Conservation (phyloP, 2,797 vertebrate species). For the Lophura swinhoii region DNA sequence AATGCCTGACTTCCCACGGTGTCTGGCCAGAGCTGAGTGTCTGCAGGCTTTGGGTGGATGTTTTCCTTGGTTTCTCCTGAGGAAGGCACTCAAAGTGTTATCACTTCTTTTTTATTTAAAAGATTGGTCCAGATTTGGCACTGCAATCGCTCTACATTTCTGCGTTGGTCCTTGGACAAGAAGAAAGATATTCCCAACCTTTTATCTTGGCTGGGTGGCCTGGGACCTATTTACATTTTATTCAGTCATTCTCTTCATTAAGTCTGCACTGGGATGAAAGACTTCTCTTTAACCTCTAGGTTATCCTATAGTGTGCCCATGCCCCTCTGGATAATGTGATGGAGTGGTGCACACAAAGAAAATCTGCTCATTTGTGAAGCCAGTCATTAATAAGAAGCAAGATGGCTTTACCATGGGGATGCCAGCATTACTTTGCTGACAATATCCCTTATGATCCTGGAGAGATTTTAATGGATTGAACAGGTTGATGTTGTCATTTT, state of each 20-base stretch:
- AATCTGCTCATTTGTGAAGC: conserved; percentile 67
- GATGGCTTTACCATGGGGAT: conserved; percentile 70
- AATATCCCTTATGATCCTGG: conserved; percentile 67
- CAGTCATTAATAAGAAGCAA: conserved; percentile 73
- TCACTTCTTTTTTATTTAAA: not conserved
- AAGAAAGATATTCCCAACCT: not conserved
- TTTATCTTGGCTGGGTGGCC: not conserved
- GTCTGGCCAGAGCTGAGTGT: not conserved
- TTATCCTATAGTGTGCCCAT: not conserved
- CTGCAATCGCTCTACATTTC: not conserved
- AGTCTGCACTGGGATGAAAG: not conserved
- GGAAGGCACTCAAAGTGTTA: not conserved
- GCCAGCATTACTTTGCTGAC: conserved; percentile 62
- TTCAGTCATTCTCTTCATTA: conserved; percentile 16
- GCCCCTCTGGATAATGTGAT: conserved; percentile 8
- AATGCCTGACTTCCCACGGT: not conserved
- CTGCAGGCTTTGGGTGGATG: not conserved
- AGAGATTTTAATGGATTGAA: conserved; percentile 73
- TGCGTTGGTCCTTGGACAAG: not conserved
- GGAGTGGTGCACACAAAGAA: conserved; percentile 24
- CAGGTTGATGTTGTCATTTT: conserved; percentile 82
- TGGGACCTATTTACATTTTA: conserved; percentile 3
- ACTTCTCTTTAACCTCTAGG: conserved; percentile 28
- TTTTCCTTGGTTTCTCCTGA: not conserved
- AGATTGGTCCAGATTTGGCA: not conserved